phyloP scores from a whole-genome alignment of 1,140 invertebrate species.

The Drosophila yakuba region DNA sequence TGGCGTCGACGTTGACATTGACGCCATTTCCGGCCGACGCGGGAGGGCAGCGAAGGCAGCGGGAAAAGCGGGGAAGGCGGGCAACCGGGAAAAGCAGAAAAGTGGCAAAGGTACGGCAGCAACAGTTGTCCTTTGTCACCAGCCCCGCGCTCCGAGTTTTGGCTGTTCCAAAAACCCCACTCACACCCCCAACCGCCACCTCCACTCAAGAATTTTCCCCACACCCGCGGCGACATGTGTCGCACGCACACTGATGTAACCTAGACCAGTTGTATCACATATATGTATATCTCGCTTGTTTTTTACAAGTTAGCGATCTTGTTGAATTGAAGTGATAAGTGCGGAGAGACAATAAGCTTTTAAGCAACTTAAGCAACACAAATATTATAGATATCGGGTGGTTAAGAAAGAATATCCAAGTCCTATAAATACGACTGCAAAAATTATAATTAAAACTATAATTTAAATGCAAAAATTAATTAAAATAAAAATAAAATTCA shows the following conservation, averaged over 20 bases:
- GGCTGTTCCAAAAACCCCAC: conserved; percentile 1
- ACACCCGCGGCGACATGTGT: conserved; percentile 66
- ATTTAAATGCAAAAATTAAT: too few species aligned
- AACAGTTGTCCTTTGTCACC: conserved; percentile 63
- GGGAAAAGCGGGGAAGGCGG: neutral
- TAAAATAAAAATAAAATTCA: too few species aligned
- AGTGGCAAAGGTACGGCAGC: conserved; percentile 27
- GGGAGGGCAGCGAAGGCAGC: neutral
- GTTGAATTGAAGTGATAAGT: conserved; percentile 6
- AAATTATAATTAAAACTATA: too few species aligned
- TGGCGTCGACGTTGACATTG: conserved; percentile 80
- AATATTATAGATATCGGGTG: too few species aligned
- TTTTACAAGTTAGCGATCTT: conserved; percentile 26
- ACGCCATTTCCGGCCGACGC: conserved; percentile 78
- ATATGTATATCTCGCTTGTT: conserved; percentile 8
- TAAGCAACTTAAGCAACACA: too few species aligned
- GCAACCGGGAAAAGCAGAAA: neutral
- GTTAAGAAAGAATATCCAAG: too few species aligned
- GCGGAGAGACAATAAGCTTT: neutral
- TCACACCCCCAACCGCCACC: neutral
- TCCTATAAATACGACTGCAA: too few species aligned
- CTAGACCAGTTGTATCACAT: conserved; percentile 23
- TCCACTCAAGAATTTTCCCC: neutral
- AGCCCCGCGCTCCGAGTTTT: neutral
- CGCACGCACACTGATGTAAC: conserved; percentile 40